Evolutionary conservation across 2,888 invertebrate species (phyloP).

Genomic region (Tenthredo mesomela): DNA sequence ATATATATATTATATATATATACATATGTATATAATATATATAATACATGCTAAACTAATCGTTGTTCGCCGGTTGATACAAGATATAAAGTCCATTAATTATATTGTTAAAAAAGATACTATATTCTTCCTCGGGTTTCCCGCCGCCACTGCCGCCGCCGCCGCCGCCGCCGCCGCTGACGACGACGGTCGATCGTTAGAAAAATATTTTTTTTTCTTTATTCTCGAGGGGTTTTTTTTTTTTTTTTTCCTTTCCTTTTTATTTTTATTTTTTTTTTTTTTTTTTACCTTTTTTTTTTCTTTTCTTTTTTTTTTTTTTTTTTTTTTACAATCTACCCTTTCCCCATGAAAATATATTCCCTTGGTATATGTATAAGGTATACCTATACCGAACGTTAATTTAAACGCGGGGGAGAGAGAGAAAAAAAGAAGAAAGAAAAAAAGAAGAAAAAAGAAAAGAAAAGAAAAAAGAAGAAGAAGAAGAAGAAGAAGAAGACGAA

Average conservation of each 20-base stretch:
- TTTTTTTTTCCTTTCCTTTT: conserved; percentile 2
- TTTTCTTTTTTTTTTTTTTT: not conserved
- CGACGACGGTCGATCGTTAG: conserved; percentile 36
- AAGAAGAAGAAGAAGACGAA: conserved; percentile 28
- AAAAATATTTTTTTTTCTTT: conserved; percentile 26
- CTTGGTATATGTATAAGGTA: not conserved
- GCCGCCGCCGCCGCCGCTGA: not conserved
- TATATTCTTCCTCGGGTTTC: conserved; percentile 6
- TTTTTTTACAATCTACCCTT: conserved; percentile 48
- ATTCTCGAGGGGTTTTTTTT: conserved; percentile 18
- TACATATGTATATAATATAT: not conserved
- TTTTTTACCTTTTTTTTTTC: conserved; percentile 18
- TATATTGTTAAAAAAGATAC: conserved; percentile 40
- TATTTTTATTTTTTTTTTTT: too few species aligned
- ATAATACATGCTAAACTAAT: conserved; percentile 25
- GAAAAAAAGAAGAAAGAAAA: conserved; percentile 36
- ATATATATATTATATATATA: not conserved
- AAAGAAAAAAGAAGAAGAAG: conserved; percentile 42
- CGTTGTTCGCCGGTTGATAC: conserved; percentile 43
- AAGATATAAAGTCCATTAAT: conserved; percentile 50
- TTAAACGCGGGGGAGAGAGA: conserved; percentile 55
- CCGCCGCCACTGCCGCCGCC: not conserved
- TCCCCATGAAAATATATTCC: conserved; percentile 40
- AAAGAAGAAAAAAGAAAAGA: conserved; percentile 30
- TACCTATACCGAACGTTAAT: conserved; percentile 41